Conservation (phyloP, 2,113 vertebrate species). For the Protomyctophum bolini region DNA sequence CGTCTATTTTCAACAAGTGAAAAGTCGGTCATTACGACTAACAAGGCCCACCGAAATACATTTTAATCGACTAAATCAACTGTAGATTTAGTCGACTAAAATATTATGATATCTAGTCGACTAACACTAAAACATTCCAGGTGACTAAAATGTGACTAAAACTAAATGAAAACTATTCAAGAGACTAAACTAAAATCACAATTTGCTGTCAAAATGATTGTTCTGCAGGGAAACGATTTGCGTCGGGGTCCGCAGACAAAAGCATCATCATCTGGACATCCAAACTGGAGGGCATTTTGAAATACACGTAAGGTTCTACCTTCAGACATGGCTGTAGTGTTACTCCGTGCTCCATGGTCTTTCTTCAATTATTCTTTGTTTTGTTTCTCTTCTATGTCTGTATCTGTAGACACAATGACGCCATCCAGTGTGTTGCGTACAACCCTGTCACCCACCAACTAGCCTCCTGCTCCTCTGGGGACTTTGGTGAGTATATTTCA, state of each 20-base stretch:
- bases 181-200: too few relatives aligned
- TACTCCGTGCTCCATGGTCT: not conserved
- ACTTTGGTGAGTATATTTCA: slow-evolving; percentile 86
- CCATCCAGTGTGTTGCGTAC: slow-evolving; percentile 95
- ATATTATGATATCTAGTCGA: too few relatives aligned
- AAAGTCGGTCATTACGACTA: too few relatives aligned
- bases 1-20: too few relatives aligned
- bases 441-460: slow-evolving; percentile 96
- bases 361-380: not conserved
- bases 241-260: slow-evolving; percentile 97
- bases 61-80: too few relatives aligned
- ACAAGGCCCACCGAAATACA: too few relatives aligned
- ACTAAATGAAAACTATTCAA: too few relatives aligned
- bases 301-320: slow-evolving; percentile 90
- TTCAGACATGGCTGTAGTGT: slow-evolving; percentile 1
- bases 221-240: slow-evolving; percentile 91
- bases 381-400: slow-evolving; percentile 12
- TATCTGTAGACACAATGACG: slow-evolving; percentile 89
- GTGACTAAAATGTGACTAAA: too few relatives aligned
- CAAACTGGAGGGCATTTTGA: slow-evolving; percentile 97
- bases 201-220: not conserved
- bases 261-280: slow-evolving; percentile 99
- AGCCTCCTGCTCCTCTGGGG: slow-evolving; percentile 95
- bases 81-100: too few relatives aligned
- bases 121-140: too few relatives aligned